Evolutionary conservation across 2,797 vertebrate species (phyloP), one percentile per base, ranked within the genome.

Genomic region (Petrocephalus schoutedeni): DNA sequence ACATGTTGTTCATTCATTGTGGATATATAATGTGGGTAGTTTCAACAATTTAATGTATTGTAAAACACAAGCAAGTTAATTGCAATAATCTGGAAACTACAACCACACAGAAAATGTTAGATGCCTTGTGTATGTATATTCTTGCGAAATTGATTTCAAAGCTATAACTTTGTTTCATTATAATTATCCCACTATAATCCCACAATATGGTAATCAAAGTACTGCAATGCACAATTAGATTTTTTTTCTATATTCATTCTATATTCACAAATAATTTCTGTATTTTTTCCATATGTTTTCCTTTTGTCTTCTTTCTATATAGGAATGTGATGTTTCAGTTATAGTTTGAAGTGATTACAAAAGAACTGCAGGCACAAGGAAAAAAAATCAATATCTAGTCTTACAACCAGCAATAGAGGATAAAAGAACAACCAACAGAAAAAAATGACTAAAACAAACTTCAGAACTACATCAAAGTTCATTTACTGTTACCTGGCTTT

Each of bases 301-400:
- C 41, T 49, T 80, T 4, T 80, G 64, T 32, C 71, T 86, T 36
- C 4, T 45, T 86, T 41, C 16, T 88, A 56, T 86, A 80, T 86
- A 71, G 53, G 53, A 59, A 28, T 56, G 54, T 36, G 74, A 51
- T 86, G 36, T 53, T 59, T 77, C 41, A 51, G 71, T 86, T 58
- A 32, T 67, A 80, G 28, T 74, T 88, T 71, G 88, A 88, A 80
- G 58, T 74, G 28, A 88, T 74, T 88, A 71, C 88, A 86, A 88
- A 88, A 80, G 88, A 88, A 88, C 67, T 49, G 53, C 10, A 23
- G 61, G 64, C 19, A 19, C 53, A 59, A 86, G 61, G 57, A 80
- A 80, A 56, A 71, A 85, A 88, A 88, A 88, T 88, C 88, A 88
- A 88, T 88, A 88, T 88, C 84, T 58, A 80, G 64, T 80, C 84